phyloP scores from a whole-genome alignment of 2,888 invertebrate genomes.

The Sinotaia quadrata region DNA sequence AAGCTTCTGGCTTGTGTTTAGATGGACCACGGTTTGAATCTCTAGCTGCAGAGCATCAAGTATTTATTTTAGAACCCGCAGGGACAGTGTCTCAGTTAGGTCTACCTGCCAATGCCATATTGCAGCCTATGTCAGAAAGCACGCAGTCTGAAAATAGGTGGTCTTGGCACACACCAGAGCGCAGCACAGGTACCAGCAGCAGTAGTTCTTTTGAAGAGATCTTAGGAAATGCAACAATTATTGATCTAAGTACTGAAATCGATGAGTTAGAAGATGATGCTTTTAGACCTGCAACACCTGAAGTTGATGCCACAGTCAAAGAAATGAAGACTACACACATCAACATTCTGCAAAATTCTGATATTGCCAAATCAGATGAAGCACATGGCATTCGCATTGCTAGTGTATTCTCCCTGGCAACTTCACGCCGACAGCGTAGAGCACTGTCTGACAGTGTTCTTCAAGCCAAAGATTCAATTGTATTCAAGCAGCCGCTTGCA shows the following conservation, averaged over 20 bases:
- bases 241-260: constrained; percentile 9
- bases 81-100: background rate
- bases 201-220: background rate
- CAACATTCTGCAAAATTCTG: too few species aligned
- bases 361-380: background rate
- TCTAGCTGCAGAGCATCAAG: constrained; percentile 20
- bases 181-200: constrained; percentile 12
- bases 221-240: background rate
- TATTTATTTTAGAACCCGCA: constrained; percentile 18
- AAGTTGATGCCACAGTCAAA: background rate
- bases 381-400: constrained; percentile 13
- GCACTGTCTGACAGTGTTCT: constrained; percentile 24
- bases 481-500: background rate
- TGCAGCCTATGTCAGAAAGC: background rate
- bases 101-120: too few species aligned
- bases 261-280: constrained; percentile 20
- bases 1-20: too few species aligned
- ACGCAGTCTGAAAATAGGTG: background rate
- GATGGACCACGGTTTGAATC: too few species aligned
- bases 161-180: constrained; percentile 25
- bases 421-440: constrained; percentile 4
- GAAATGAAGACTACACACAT: background rate
- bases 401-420: constrained; percentile 23
- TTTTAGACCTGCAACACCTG: background rate
- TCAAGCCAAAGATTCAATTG: constrained; percentile 1